These are phyloP conservation scores for Theonella swinhoei DNA, from an alignment of 37 sponge, comb jelly and placozoan species.

Conservation along the genomic window DNA sequence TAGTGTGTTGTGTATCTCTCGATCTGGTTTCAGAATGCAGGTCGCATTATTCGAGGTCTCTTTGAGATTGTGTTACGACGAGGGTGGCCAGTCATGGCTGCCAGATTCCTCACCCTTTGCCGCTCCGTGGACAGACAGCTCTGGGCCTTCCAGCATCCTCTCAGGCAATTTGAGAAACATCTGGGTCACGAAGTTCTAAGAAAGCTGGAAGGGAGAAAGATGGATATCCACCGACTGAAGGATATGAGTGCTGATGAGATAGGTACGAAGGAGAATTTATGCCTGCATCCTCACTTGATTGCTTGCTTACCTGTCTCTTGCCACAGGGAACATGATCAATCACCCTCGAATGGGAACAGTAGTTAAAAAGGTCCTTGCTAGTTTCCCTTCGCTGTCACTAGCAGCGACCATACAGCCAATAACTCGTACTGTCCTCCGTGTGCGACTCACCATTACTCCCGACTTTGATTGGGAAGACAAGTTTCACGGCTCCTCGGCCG, in stretches of 20 bases:
- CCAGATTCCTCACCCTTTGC: slow-evolving; percentile 71
- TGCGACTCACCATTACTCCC: slow-evolving; percentile 82
- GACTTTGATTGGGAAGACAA: slow-evolving; percentile 90
- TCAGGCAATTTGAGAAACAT: slow-evolving; percentile 78
- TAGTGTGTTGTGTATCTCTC: too few species aligned
- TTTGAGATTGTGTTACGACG: slow-evolving; percentile 91
- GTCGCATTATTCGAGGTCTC: slow-evolving; percentile 85
- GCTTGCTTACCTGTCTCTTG: background rate
- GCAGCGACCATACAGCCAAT: slow-evolving; percentile 91
- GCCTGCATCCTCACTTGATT: background rate
- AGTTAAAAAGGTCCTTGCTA: slow-evolving; percentile 62
- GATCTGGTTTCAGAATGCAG: slow-evolving; percentile 94
- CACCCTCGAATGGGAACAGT: slow-evolving; percentile 79
- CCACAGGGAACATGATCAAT: slow-evolving; percentile 80
- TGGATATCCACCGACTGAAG: slow-evolving; percentile 63
- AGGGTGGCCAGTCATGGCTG: slow-evolving; percentile 75
- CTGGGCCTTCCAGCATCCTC: slow-evolving; percentile 91
- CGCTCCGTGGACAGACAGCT: slow-evolving; percentile 83
- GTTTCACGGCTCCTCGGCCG: slow-evolving; percentile 75
- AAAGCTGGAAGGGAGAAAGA: slow-evolving; percentile 64
- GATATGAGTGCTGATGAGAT: slow-evolving; percentile 94
- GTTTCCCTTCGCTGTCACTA: slow-evolving; percentile 78
- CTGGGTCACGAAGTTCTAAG: slow-evolving; percentile 64
- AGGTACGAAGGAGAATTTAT: slow-evolving; percentile 49
- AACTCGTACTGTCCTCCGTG: slow-evolving; percentile 89